Percentiles rank a stretch among this genome's conserved stretches.
phyloP scores from a whole-genome alignment of 2,113 vertebrate species.

The Sebastes fasciatus region DNA sequence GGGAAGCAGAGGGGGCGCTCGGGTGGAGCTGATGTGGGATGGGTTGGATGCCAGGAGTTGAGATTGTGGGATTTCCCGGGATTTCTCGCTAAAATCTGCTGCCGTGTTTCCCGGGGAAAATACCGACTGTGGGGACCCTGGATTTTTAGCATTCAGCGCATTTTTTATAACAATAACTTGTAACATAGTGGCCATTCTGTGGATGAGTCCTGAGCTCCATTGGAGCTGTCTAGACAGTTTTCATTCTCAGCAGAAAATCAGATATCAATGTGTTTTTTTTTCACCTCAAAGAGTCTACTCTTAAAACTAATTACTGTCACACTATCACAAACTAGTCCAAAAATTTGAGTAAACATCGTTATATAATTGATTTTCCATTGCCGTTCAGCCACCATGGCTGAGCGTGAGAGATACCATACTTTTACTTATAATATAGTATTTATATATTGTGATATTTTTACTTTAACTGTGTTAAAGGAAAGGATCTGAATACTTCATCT shows the following conservation, averaged over 20 bases:
- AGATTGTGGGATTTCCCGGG: slow-evolving; percentile 21
- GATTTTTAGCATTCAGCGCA: neutral
- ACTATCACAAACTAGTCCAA: neutral
- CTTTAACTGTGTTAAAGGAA: neutral
- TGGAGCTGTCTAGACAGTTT: neutral
- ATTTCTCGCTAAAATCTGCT: neutral
- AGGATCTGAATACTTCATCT: neutral
- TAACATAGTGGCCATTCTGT: neutral
- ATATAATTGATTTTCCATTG: neutral
- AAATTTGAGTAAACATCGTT: neutral
- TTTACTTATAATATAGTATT: neutral
- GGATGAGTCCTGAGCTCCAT: neutral
- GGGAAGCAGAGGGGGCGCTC: slow-evolving; percentile 12
- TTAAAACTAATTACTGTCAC: neutral
- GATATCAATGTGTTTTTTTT: neutral
- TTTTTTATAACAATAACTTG: neutral
- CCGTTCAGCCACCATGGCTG: too few relatives aligned
- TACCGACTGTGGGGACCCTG: neutral
- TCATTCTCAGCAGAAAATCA: neutral
- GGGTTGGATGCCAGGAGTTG: slow-evolving; percentile 23
- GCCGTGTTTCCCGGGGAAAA: neutral
- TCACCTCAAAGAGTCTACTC: neutral
- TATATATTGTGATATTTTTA: neutral
- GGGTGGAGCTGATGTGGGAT: slow-evolving; percentile 51
- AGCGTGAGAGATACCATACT: neutral